Percentiles rank a stretch among this genome's conserved stretches.
Conservation (phyloP, 2,888 invertebrate genomes). For the Dioctria rufipes region DNA sequence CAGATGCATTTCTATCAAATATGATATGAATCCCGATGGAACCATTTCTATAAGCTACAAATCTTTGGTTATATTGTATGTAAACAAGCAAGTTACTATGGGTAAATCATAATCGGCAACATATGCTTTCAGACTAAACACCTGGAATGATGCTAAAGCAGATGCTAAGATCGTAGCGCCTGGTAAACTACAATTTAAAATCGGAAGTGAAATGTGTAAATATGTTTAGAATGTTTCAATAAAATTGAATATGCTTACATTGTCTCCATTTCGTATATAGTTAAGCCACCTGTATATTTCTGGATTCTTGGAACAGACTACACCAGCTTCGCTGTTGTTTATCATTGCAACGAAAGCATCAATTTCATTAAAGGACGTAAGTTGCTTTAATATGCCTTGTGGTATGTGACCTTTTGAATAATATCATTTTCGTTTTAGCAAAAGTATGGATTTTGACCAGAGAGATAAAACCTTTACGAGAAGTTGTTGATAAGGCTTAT, state of each 20-base stretch:
- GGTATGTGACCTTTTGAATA: background rate
- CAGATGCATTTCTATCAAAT: conserved; percentile 23
- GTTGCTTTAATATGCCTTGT: background rate
- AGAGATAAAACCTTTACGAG: background rate
- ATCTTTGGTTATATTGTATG: background rate
- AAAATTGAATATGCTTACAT: background rate
- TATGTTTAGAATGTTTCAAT: background rate
- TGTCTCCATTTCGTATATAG: conserved; percentile 6
- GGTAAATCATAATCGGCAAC: background rate
- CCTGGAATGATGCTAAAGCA: background rate
- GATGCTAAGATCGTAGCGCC: background rate
- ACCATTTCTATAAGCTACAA: background rate
- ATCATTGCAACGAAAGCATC: conserved; percentile 16
- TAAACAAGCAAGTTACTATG: background rate
- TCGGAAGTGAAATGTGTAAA: background rate
- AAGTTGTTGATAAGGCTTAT: conserved; percentile 11
- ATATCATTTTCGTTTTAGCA: background rate
- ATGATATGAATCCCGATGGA: conserved; percentile 20
- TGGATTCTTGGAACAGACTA: conserved; percentile 36
- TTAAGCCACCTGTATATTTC: conserved; percentile 9
- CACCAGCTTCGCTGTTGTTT: conserved; percentile 2
- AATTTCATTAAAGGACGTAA: conserved; percentile 35
- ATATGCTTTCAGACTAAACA: background rate
- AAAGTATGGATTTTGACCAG: conserved; percentile 41
- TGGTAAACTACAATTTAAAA: conserved; percentile 9